Evolutionary conservation across 2,888 invertebrate genomes (phyloP).

Genomic region (Sipha maydis): DNA sequence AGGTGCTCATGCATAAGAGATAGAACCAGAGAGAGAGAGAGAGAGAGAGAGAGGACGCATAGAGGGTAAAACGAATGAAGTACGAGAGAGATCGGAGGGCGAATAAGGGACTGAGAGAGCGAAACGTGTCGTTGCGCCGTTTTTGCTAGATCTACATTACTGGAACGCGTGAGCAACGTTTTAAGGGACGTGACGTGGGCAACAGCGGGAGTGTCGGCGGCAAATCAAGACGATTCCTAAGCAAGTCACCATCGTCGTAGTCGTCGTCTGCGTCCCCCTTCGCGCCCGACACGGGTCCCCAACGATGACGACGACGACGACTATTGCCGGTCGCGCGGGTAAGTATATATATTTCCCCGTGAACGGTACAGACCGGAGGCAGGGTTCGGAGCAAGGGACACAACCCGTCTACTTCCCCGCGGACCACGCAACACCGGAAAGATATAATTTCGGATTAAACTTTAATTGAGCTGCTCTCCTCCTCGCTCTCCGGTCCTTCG

Average conservation of each 20-base stretch:
- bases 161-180: background rate
- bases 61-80: too few relatives aligned
- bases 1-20: background rate
- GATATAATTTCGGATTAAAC: slow-evolving; percentile 59
- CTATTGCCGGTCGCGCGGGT: background rate
- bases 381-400: background rate
- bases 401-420: background rate
- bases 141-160: background rate
- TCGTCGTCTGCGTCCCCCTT: background rate
- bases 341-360: background rate
- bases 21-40: too few relatives aligned
- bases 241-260: slow-evolving; percentile 59
- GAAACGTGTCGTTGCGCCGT: background rate
- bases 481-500: background rate
- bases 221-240: slow-evolving; percentile 61
- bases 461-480: slow-evolving; percentile 50
- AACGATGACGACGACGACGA: background rate
- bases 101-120: background rate
- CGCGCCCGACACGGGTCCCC: background rate
- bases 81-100: background rate
- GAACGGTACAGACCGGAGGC: too few relatives aligned
- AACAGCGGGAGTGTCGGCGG: slow-evolving; percentile 40
- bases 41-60: background rate
- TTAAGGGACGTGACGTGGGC: slow-evolving; percentile 51
- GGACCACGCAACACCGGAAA: slow-evolving; percentile 10